Evolutionary conservation across 2,113 vertebrate species (phyloP).

Genomic region (Dendrocopos noguchii): DNA sequence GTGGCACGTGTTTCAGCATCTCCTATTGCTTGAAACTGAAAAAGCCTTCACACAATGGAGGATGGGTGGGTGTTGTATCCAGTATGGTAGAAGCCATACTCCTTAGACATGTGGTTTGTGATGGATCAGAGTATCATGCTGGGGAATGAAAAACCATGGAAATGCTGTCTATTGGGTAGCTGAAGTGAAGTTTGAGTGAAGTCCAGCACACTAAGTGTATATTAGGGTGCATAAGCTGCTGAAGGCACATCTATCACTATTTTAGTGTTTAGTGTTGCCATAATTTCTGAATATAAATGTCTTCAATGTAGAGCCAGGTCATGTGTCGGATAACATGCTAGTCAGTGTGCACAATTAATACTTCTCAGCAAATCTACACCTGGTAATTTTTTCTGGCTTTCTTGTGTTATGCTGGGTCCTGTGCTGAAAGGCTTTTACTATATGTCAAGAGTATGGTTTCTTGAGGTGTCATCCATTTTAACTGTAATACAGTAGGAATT

Average conservation of each 20-base stretch:
- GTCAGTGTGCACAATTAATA: neutral
- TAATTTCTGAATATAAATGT: neutral
- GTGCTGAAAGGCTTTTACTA: neutral
- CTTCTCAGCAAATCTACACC: neutral
- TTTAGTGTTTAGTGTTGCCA: neutral
- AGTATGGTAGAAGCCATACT: rapidly evolving
- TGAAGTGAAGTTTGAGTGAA: neutral
- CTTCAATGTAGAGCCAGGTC: neutral
- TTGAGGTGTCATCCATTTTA: neutral
- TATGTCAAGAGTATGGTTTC: neutral
- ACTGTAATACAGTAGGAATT: neutral
- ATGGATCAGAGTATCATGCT: neutral
- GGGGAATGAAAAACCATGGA: neutral
- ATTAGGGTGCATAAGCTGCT: neutral
- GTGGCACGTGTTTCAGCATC: neutral
- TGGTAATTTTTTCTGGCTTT: neutral
- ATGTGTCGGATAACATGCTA: neutral
- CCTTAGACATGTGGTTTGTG: rapidly evolving
- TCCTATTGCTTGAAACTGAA: neutral
- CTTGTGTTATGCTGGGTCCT: neutral
- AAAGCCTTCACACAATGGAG: rapidly evolving
- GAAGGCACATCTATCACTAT: neutral
- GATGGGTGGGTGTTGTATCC: neutral
- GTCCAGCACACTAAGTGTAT: neutral
- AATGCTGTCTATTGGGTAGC: neutral